Evolutionary conservation across 37 sponge, comb jelly and placozoan genomes (phyloP).

Genomic region (Cladorhizidae sp.): DNA sequence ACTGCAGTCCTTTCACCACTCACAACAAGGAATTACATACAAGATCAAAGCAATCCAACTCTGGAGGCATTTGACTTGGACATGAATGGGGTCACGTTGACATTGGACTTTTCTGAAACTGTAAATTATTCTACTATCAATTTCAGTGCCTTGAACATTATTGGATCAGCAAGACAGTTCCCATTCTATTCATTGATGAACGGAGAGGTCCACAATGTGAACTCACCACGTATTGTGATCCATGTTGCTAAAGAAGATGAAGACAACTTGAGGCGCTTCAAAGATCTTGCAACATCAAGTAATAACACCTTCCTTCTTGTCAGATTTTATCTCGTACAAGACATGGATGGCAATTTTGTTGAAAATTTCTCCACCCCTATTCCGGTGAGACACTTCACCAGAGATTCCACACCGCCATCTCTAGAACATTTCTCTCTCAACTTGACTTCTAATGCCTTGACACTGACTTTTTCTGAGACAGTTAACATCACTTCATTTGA

Average conservation of each 20-base stretch:
- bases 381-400: slow-evolving; percentile 46
- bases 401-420: slow-evolving; percentile 66
- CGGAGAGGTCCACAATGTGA: slow-evolving; percentile 28
- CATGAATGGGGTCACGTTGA: slow-evolving; percentile 71
- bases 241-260: slow-evolving; percentile 61
- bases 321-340: slow-evolving; percentile 47
- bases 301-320: slow-evolving; percentile 71
- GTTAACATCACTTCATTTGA: slow-evolving; percentile 69
- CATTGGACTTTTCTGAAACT: slow-evolving; percentile 81
- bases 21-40: slow-evolving; percentile 46
- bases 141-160: slow-evolving; percentile 69
- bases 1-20: slow-evolving; percentile 28
- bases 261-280: slow-evolving; percentile 80
- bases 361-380: slow-evolving; percentile 28
- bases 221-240: slow-evolving; percentile 52
- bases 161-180: slow-evolving; percentile 31
- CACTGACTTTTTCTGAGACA: slow-evolving; percentile 74
- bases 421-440: slow-evolving; percentile 66
- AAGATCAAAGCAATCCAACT: slow-evolving; percentile 59
- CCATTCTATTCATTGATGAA: slow-evolving; percentile 22
- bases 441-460: slow-evolving; percentile 53
- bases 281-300: slow-evolving; percentile 51
- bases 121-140: slow-evolving; percentile 77
- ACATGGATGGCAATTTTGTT: slow-evolving; percentile 80
- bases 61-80: slow-evolving; percentile 72